Conservation (phyloP, 2,888 invertebrate species). For the Tenthredo amoena region DNA sequence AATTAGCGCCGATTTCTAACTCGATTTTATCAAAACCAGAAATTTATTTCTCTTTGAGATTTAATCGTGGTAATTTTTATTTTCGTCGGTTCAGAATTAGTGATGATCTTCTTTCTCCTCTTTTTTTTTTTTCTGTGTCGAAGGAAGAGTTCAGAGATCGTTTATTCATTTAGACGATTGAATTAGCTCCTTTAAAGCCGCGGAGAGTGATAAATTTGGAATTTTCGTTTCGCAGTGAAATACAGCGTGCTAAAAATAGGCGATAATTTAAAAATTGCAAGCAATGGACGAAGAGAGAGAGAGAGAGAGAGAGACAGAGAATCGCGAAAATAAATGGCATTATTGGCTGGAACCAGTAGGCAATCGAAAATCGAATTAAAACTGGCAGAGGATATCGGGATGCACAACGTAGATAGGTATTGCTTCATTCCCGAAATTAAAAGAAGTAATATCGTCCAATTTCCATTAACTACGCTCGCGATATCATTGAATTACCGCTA, state of each 20-base stretch:
- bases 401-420: not conserved
- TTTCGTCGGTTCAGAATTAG: not conserved
- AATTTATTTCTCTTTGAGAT: not conserved
- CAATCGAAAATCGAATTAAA: constrained; percentile 26
- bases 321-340: not conserved
- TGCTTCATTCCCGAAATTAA: constrained; percentile 21
- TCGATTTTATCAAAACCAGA: not conserved
- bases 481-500: not conserved
- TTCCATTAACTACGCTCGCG: not conserved
- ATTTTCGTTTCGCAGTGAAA: not conserved
- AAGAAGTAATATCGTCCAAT: constrained; percentile 6
- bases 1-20: not conserved
- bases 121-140: not conserved
- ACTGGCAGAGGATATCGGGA: not conserved
- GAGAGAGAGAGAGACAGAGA: not conserved
- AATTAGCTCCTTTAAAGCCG: not conserved
- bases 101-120: not conserved
- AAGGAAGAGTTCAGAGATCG: not conserved
- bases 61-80: too few relatives aligned
- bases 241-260: not conserved
- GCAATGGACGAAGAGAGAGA: not conserved
- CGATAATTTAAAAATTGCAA: constrained; percentile 11
- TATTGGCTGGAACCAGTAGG: constrained; percentile 17
- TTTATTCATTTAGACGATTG: not conserved
- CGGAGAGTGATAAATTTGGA: not conserved